Percentiles rank a stretch among this genome's conserved stretches.
These are phyloP conservation scores for Watsonalla binaria DNA, from an alignment of 2,888 invertebrate species.

Conservation along the genomic window DNA sequence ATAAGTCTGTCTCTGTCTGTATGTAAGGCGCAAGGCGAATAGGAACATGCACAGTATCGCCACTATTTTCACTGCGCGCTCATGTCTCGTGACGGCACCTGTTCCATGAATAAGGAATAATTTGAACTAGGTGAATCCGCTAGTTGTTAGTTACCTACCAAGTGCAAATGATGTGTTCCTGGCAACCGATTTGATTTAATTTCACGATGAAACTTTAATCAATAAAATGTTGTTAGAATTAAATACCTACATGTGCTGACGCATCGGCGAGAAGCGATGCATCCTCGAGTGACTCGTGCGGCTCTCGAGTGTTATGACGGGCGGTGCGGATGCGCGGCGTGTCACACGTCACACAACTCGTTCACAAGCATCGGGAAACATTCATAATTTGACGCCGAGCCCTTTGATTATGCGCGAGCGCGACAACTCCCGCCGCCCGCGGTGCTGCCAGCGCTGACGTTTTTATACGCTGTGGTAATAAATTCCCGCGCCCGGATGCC, in stretches of 20 bases:
- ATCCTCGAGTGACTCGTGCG: conserved; percentile 27
- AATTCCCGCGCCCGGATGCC: conserved; percentile 58
- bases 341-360: conserved; percentile 67
- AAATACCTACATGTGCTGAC: neutral
- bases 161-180: too few species aligned
- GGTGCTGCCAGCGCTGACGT: conserved; percentile 56
- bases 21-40: too few species aligned
- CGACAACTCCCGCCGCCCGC: conserved; percentile 29
- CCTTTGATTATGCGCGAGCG: conserved; percentile 55
- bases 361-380: conserved; percentile 70
- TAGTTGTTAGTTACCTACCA: too few species aligned
- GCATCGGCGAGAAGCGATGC: conserved; percentile 33
- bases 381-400: conserved; percentile 65
- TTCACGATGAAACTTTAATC: neutral
- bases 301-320: conserved; percentile 36
- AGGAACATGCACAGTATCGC: too few species aligned
- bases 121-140: too few species aligned
- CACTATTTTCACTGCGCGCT: too few species aligned
- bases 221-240: neutral
- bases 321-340: conserved; percentile 56
- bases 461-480: conserved; percentile 58
- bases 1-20: too few species aligned
- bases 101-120: too few species aligned
- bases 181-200: too few species aligned
- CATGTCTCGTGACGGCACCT: too few species aligned